Evolutionary conservation across 2,888 invertebrate species (phyloP), one percentile per base, ranked within the genome.

Genomic region (Scaptomyza flava): DNA sequence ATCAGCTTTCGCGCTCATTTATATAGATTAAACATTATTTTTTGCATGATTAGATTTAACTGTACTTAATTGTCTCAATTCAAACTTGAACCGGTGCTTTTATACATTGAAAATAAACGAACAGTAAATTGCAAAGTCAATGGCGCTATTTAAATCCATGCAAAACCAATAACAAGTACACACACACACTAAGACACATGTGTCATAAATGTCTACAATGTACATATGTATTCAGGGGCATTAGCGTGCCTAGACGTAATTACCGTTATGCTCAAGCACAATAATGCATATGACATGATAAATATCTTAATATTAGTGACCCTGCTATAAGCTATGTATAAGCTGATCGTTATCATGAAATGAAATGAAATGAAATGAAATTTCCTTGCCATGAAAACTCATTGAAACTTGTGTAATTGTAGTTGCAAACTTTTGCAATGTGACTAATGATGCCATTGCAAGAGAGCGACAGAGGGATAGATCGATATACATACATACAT

Each of bases 241-340:
- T 87, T 82, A 85, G 56, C 88, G 88, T 83, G 83, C 80, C 62
- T 79, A 83, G 86, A 72, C 67, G 68, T 79, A 82, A 83, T 83
- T 83, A 83, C 88, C 83, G 83, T 83, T 87, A 83, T 80, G 80
- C 70, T 85, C 69, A 85, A 79, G 71, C 81, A 77, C 62, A 76
- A 61, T 42, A 48, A 53, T 61, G 63, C 77, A 79, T 71, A 66
- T 69, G 88, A 57, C 62, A 83, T n/a, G 87, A 81, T 81, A 81
- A 87, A 79, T 87, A 84, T 87, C 67, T 67, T 54, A 63, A 62
- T 72, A 52, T 62, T 59, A 34, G 27, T 75, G 76, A 78, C 78
- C 78, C 78, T 64, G 78, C 27, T 38, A 23, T 51, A 27, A 17
- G 17, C 17, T 38, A 7, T 38, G 14, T 38, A 3, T 17, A 9